Evolutionary conservation across 2,113 vertebrate species (phyloP), one percentile per base, ranked within the genome.

Genomic region (Neodontobutis hainanensis): DNA sequence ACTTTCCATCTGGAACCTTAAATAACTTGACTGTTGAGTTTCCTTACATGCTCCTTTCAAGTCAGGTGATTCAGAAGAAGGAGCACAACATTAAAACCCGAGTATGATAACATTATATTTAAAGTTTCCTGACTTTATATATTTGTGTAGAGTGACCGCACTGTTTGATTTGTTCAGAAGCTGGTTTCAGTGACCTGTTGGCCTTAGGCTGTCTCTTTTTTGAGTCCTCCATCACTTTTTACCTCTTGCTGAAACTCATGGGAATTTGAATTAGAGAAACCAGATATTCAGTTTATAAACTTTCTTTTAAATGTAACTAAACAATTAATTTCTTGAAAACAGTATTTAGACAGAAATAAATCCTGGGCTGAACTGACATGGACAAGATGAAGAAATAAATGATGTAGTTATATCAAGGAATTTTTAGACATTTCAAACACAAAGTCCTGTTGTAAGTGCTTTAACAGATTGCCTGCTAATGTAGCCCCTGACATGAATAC

Each of bases 201-300:
- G 14, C 14, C 10, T 8, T 5, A 55, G 53, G 46, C 12, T 48
- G 35, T 11, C 6, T 16, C 40, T 12, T 60, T 36, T 57, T 50
- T 44, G 27, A 51, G 8, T 6, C 34, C 57, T 32, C 51, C 15
- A 46, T 10, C 0, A 38, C 48, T 44, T 48, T 40, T 63, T 61
- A 76, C 58, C 68, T 53, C 11, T 15, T 5, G 6, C 34, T 61
- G 40, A 66, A 14, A 43, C 35, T 61, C 7, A 8, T 42, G 56
- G 6, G 40, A 16, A 61, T 6, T n/a, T 43, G 8, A 27, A 61
- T 0, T 44, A 5, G 2, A 3, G 63, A 35, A 14, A 11, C 38
- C 38, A n/a, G n/a, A n/a, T n/a, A n/a, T n/a, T n/a, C n/a, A n/a
- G n/a, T n/a, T n/a, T n/a, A n/a, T n/a, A n/a, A n/a, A n/a, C n/a